Evolutionary conservation across 2,888 invertebrate species (phyloP), one percentile per base, ranked within the genome.

Genomic region (Amphimallon solstitiale): DNA sequence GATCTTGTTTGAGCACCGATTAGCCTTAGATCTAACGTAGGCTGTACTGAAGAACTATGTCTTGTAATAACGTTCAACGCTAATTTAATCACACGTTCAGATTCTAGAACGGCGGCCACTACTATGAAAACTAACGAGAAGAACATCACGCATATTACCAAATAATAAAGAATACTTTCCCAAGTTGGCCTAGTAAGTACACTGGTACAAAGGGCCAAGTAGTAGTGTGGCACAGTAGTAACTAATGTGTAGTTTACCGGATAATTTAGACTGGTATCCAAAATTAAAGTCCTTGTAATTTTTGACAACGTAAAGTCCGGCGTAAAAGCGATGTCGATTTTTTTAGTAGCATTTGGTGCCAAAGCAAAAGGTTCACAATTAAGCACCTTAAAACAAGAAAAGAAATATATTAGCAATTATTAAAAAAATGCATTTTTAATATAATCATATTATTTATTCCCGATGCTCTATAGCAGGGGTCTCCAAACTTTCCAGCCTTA

Each of bases 281-380:
- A 82, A 64, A 86, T 83, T 9, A 92, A 81, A 3, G 86, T 85
- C 52, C 90, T 84, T 68, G 90, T 88, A 38, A 94, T 87, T 69
- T 90, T 87, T 0, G 92, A 88, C 74, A 93, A 82, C 0, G 94
- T 93, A 77, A 95, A 93, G 82, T 95, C 95, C 0, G 95, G 93
- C 0, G 93, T 93, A 80, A 94, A 95, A 69, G 92, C 92, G 69
- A 96, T 92, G 75, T 95, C 93, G 64, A 96, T 88, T 79, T 90
- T 90, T 73, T 86, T 88, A 3, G 91, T 90, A 21, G 87, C 87
- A 77, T 94, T 94, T 19, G 93, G 91, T 65, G 83, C 83, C 38
- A 94, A 81, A 45, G 86, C 85, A 79, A 93, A 93, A 0, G 90
- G 86, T 34, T 85, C 84, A 77, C 94, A 94, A 76, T 93, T 90